Evolutionary conservation across 1,140 invertebrate species (phyloP).

Genomic region (Penaeus chinensis): DNA sequence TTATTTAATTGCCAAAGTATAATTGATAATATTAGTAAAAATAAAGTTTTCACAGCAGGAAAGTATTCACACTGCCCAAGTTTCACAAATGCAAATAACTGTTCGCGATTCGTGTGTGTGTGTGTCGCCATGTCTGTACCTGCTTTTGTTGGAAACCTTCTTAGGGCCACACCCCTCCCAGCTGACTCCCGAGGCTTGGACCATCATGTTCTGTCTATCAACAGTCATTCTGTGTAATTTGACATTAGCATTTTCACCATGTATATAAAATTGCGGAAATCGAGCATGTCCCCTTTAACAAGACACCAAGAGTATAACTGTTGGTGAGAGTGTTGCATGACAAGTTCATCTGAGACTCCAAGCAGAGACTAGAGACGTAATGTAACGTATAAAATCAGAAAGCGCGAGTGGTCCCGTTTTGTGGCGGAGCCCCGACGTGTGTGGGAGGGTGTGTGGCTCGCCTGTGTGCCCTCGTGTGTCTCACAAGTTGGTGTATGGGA

Average conservation of each 20-base stretch:
- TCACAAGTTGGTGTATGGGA: conserved; percentile 60
- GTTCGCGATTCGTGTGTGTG: conserved; percentile 53
- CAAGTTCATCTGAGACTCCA: neutral
- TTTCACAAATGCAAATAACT: conserved; percentile 43
- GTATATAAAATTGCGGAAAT: conserved; percentile 21
- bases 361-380: too few species aligned
- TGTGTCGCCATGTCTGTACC: conserved; percentile 58
- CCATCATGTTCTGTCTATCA: conserved; percentile 15
- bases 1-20: neutral
- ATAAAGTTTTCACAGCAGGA: too few species aligned
- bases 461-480: conserved; percentile 41
- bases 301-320: neutral
- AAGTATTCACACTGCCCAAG: conserved; percentile 20
- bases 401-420: too few species aligned
- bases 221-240: neutral
- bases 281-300: conserved; percentile 4
- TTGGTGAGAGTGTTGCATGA: conserved; percentile 14
- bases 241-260: too few species aligned
- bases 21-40: neutral
- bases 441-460: too few species aligned
- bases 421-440: too few species aligned
- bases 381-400: too few species aligned
- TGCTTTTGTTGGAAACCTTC: conserved; percentile 57
- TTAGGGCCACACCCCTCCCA: conserved; percentile 50
- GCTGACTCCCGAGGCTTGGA: conserved; percentile 43